Evolutionary conservation across 2,888 invertebrate species (phyloP).

Genomic region (Auanema freiburgensis): DNA sequence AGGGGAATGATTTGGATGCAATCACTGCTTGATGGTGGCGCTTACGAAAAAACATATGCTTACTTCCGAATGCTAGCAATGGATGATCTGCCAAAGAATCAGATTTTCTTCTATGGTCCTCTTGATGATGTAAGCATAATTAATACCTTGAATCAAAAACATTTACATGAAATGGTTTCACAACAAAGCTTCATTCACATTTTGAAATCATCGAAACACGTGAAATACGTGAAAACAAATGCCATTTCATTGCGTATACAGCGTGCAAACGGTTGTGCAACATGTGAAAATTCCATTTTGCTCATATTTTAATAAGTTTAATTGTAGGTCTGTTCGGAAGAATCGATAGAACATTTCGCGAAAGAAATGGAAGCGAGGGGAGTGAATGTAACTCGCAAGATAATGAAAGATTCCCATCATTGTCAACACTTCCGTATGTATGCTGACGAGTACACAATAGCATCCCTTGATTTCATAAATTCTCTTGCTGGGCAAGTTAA

Average conservation of each 20-base stretch:
- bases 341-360: slow-evolving; percentile 38
- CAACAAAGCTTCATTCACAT: background rate
- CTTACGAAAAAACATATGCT: slow-evolving; percentile 55
- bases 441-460: slow-evolving; percentile 64
- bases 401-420: slow-evolving; percentile 75
- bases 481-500: too few relatives aligned
- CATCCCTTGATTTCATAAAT: slow-evolving; percentile 34
- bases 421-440: slow-evolving; percentile 76
- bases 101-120: slow-evolving; percentile 71
- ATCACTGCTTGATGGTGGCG: slow-evolving; percentile 46
- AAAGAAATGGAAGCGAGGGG: slow-evolving; percentile 26
- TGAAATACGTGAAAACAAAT: background rate
- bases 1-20: slow-evolving; percentile 52
- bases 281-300: background rate
- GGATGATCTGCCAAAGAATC: slow-evolving; percentile 64
- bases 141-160: slow-evolving; percentile 4
- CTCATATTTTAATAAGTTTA: background rate
- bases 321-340: slow-evolving; percentile 41
- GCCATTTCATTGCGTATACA: background rate
- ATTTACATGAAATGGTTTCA: slow-evolving; percentile 1
- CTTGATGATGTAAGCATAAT: slow-evolving; percentile 27
- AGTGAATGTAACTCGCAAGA: slow-evolving; percentile 24
- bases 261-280: background rate
- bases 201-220: background rate
- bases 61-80: slow-evolving; percentile 55